These are phyloP conservation scores for Formica selysi DNA, from an alignment of 1,140 invertebrate species.

Conservation along the genomic window DNA sequence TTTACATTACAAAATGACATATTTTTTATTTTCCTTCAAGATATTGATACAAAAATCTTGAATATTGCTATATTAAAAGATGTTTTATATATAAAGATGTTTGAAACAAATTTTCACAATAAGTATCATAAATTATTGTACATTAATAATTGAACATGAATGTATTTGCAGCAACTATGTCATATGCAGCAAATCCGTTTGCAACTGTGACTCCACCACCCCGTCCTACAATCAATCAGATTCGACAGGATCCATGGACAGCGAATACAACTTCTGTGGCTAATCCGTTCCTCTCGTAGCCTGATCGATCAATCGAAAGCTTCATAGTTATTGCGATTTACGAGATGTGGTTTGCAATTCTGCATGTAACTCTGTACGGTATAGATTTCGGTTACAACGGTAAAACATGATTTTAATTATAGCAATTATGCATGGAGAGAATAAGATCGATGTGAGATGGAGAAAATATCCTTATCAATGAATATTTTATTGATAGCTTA, in stretches of 20 bases:
- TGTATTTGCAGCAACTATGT: slow-evolving; percentile 80
- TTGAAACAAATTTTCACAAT: not conserved
- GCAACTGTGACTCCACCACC: slow-evolving; percentile 84
- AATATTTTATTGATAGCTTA: slow-evolving; percentile 14
- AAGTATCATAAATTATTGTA: slow-evolving; percentile 7
- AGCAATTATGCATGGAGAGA: slow-evolving; percentile 20
- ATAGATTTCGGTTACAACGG: slow-evolving; percentile 76
- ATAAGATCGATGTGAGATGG: slow-evolving; percentile 13
- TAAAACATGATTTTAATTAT: slow-evolving; percentile 52
- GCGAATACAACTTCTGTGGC: slow-evolving; percentile 81
- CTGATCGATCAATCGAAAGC: slow-evolving; percentile 74
- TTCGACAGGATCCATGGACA: slow-evolving; percentile 85
- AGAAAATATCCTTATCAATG: slow-evolving; percentile 22
- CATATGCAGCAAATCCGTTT: slow-evolving; percentile 85
- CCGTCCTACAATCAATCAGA: slow-evolving; percentile 86
- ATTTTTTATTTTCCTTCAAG: slow-evolving; percentile 27
- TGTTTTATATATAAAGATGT: not conserved
- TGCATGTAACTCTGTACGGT: slow-evolving; percentile 80
- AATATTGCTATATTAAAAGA: not conserved
- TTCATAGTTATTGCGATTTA: slow-evolving; percentile 78
- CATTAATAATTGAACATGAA: slow-evolving; percentile 10
- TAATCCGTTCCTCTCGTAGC: slow-evolving; percentile 86
- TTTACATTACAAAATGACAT: not conserved
- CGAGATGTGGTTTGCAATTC: slow-evolving; percentile 77
- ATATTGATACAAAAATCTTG: slow-evolving; percentile 9